Conservation (phyloP, 2,888 invertebrate species). For the Watsonalla binaria region DNA sequence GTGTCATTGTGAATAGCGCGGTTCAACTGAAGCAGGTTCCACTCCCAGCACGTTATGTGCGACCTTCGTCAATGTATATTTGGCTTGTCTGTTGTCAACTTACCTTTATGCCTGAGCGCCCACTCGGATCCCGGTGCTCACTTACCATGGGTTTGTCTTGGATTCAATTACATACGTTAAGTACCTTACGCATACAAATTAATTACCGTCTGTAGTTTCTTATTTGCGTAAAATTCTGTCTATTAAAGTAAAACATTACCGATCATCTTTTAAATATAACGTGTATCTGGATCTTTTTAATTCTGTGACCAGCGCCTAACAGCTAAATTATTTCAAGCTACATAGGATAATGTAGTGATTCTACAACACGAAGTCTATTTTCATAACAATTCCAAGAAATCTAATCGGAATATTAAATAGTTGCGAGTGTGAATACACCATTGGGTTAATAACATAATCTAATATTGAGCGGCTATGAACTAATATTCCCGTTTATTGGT, state of each 20-base stretch:
- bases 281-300: no score
- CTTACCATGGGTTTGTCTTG: neutral
- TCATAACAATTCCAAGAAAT: neutral
- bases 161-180: neutral
- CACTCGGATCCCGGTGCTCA: neutral
- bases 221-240: no score
- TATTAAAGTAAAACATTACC: no score
- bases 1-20: neutral
- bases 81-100: conserved; percentile 5
- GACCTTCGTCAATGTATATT: conserved; percentile 8
- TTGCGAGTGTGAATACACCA: neutral
- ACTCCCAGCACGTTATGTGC: conserved; percentile 3
- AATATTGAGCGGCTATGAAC: neutral
- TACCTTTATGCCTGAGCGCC: neutral
- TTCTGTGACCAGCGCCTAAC: no score
- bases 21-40: neutral
- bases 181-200: no score
- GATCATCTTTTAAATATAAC: no score
- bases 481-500: neutral
- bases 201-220: neutral
- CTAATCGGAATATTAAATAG: neutral
- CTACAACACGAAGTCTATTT: neutral
- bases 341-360: neutral
- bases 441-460: neutral
- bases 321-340: no score